Base-by-base conservation (phyloP, 1,140 invertebrate species). In the Trichonephila clavipes region DNA sequence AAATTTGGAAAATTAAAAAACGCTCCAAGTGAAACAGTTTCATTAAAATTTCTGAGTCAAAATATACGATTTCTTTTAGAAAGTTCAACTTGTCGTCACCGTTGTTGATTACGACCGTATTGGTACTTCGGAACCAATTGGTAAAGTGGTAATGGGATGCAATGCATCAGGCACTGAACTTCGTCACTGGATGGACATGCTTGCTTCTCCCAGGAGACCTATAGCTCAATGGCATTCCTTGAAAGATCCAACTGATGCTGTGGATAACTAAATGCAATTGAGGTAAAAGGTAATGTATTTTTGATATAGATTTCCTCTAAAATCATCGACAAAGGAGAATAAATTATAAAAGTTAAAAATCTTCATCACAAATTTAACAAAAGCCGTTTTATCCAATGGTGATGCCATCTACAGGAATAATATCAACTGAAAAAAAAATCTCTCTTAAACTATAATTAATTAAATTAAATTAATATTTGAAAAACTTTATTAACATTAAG, bases 31-130 rank as follows among this genome's bases (percentile, higher is more conserved):
- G 51, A 51, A 51, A 12, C 51, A 0, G 51, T 12, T 51, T 51
- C 51, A 51, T 51, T 51, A 12, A 51, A 51, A 51, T 51, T 51
- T 10, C 51, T 64, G 40, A 64, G 44, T 21, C 6, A 10, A 69
- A 18, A 58, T 85, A 90, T 88, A 21, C 58, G 5, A 2, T 6
- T 61, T 87, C 97, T 96, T 96, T 94, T 97, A 99, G 99, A 99
- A 99, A 98, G 99, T 99, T 95, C 98, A 99, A 96, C 97, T 99
- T 96, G 97, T 98, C 95, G 98, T 99, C 95, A 99, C 99, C 81
- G 99, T 99, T 95, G 99, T 99, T 95, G 99, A 99, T 96, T 99
- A 99, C 96, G 99, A 99, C 97, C 98, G 99, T 96, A 99, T 99
- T 96, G 99, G 99, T 72, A 99, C 99, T 81, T 99, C 99, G 94